Evolutionary conservation across 1,140 invertebrate species (phyloP).

Genomic region (Drosophila insularis): DNA sequence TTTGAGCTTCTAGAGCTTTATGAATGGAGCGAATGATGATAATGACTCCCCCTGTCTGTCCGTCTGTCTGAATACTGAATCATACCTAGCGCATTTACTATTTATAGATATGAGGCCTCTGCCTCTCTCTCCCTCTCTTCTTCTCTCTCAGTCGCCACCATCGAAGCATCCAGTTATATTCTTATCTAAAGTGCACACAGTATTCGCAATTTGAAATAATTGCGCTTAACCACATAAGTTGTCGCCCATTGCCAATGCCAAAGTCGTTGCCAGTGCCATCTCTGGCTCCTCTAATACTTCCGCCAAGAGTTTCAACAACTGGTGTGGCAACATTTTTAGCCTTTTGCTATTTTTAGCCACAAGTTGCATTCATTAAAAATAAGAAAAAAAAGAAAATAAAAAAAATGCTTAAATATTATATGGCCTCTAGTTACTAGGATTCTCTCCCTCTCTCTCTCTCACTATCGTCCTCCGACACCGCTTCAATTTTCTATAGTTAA

Average conservation of each 20-base stretch:
- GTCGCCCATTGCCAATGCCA: conserved; percentile 33
- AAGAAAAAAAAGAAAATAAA: conserved; percentile 30
- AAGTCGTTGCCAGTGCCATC: background rate
- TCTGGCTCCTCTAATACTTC: conserved; percentile 5
- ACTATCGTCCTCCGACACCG: conserved; percentile 15
- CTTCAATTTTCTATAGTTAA: conserved; percentile 53
- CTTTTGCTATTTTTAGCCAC: conserved; percentile 63
- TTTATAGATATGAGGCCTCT: conserved; percentile 63
- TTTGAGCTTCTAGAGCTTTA: conserved; percentile 49
- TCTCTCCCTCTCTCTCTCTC: background rate
- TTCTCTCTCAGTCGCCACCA: conserved; percentile 17
- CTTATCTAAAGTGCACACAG: conserved; percentile 74
- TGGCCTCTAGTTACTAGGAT: conserved; percentile 2
- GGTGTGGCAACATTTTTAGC: conserved; percentile 64
- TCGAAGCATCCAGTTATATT: conserved; percentile 57
- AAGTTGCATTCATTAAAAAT: conserved; percentile 67
- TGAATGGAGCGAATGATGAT: conserved; percentile 63
- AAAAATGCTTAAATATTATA: conserved; percentile 52
- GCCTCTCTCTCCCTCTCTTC: background rate
- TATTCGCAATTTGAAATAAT: conserved; percentile 64
- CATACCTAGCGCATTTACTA: conserved; percentile 67
- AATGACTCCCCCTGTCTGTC: conserved; percentile 3
- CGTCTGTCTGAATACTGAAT: conserved; percentile 37
- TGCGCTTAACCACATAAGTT: conserved; percentile 66
- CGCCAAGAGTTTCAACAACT: conserved; percentile 22